These are phyloP conservation scores for Graphium colonna DNA, from an alignment of 2,888 invertebrate species.

Conservation along the genomic window DNA sequence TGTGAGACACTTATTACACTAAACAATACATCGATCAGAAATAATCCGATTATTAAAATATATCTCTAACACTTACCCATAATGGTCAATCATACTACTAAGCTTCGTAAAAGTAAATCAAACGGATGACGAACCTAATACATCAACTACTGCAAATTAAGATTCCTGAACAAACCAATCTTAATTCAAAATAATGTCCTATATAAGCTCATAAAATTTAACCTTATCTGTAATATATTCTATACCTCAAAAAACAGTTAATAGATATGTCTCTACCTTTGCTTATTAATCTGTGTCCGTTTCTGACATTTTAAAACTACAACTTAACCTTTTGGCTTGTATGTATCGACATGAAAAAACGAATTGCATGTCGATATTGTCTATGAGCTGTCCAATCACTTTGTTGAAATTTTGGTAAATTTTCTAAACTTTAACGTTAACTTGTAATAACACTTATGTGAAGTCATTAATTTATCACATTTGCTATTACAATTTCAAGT, in stretches of 20 bases:
- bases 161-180: slow-evolving; percentile 14
- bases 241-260: slow-evolving; percentile 24
- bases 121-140: slow-evolving; percentile 28
- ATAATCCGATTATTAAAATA: slow-evolving; percentile 30
- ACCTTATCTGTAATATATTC: slow-evolving; percentile 24
- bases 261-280: slow-evolving; percentile 23
- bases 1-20: slow-evolving; percentile 29
- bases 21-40: slow-evolving; percentile 29
- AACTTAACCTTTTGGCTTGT: slow-evolving; percentile 23
- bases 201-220: slow-evolving; percentile 26
- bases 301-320: slow-evolving; percentile 15
- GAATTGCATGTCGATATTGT: slow-evolving; percentile 6
- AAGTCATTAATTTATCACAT: slow-evolving; percentile 19
- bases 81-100: slow-evolving; percentile 40
- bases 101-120: slow-evolving; percentile 37
- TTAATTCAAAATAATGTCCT: slow-evolving; percentile 8
- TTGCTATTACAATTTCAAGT: slow-evolving; percentile 18
- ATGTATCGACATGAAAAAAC: not conserved
- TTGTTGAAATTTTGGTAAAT: slow-evolving; percentile 21
- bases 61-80: slow-evolving; percentile 33
- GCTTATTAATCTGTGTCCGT: slow-evolving; percentile 14
- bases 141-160: slow-evolving; percentile 21
- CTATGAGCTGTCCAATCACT: slow-evolving; percentile 28
- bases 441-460: slow-evolving; percentile 14
- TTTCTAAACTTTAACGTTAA: slow-evolving; percentile 6